Evolutionary conservation across 2,888 invertebrate species (phyloP).

Genomic region (Acrobeloides nanus): DNA sequence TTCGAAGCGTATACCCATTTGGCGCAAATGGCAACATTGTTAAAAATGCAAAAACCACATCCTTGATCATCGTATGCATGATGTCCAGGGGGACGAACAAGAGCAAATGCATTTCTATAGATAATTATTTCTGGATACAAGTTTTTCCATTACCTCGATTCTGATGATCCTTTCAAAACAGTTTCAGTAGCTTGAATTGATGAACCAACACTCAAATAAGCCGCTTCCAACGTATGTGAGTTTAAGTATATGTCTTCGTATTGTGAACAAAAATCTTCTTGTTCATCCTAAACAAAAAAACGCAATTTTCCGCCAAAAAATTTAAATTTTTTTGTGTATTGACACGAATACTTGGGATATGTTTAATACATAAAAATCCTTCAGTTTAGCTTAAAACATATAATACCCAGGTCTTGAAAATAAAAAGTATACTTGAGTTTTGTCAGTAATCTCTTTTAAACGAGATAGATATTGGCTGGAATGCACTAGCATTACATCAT

Average conservation of each 20-base stretch:
- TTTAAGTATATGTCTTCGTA: constrained; percentile 50
- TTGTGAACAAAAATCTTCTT: constrained; percentile 25
- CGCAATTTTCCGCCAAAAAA: too few relatives aligned
- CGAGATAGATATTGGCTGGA: too few relatives aligned
- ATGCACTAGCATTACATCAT: too few relatives aligned
- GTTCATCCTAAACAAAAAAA: constrained; percentile 20
- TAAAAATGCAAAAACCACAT: constrained; percentile 93
- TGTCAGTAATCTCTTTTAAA: too few relatives aligned
- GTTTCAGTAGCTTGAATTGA: constrained; percentile 16
- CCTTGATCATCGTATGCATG: constrained; percentile 72
- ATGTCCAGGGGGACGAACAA: constrained; percentile 57
- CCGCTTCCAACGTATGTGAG: constrained; percentile 28
- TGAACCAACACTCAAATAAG: constrained; percentile 27
- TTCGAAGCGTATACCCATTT: constrained; percentile 20
- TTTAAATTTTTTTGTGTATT: too few relatives aligned
- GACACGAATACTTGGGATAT: too few relatives aligned
- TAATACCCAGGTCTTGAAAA: too few relatives aligned
- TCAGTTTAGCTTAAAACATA: too few relatives aligned
- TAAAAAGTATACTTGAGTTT: too few relatives aligned
- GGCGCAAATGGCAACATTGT: constrained; percentile 90
- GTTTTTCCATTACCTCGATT: neutral
- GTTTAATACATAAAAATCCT: too few relatives aligned
- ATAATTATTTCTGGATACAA: constrained; percentile 1
- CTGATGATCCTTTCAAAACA: too few relatives aligned
- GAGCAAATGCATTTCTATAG: constrained; percentile 31